Evolutionary conservation across 2,888 invertebrate genomes (phyloP), one percentile per base, ranked within the genome.

Genomic region (Diogma glabrata): DNA sequence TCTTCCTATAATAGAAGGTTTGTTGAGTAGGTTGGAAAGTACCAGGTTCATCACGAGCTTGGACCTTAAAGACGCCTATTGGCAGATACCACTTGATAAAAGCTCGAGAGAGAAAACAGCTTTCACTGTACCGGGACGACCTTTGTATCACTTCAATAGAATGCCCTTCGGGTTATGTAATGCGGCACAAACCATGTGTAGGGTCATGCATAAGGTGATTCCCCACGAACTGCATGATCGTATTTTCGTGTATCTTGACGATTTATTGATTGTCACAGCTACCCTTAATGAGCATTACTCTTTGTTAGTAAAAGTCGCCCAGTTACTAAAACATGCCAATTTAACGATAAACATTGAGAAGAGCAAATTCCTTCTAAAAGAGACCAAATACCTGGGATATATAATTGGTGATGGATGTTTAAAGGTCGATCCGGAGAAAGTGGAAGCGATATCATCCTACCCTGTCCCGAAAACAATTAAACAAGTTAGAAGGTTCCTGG

Each of bases 1-100:
- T 2, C 28, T 61, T 1, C 63, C 56, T 2, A 53, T 56, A 6
- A n/a, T n/a, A n/a, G n/a, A n/a, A n/a, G n/a, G n/a, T n/a, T n/a
- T n/a, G n/a, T n/a, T n/a, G n/a, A n/a, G 58, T 22, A 58, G 58
- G 10, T 50, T 62, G 3, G 51, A 58, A 2, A 33, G 33, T 4
- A 60, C 61, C 4, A 48, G 52, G 8, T 61, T 57, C 46, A 58
- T 63, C 8, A 57, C 56, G 1, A 59, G 59, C 2, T 46, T 62
- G 3, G 62, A 62, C 40, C 50, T 60, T 7, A 60, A 57, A 22
- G 56, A 57, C 6, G 60, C 60, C 1, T 51, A 47, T 40, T 51
- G 51, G 51, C 51, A 51, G 19, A 43, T 51, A 10, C 55, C 55
- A 4, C 14, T 63, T 26, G 53, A 53, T 6, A 20, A 51, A 9